phyloP scores from a whole-genome alignment of 2,113 vertebrate genomes.

The Nibea albiflora region DNA sequence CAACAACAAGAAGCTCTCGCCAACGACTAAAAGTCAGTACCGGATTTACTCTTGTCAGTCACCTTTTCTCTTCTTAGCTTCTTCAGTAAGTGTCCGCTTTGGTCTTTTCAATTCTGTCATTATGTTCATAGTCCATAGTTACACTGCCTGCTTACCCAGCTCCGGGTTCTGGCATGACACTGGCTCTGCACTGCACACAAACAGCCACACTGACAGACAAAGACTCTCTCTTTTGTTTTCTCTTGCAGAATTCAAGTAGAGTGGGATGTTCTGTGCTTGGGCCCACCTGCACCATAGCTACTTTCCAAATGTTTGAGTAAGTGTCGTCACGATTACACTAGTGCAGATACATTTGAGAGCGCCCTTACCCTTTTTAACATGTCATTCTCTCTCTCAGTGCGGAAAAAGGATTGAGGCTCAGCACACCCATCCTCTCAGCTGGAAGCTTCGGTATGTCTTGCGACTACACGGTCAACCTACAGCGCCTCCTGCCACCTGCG shows the following conservation, averaged over 20 bases:
- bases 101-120: too few relatives aligned
- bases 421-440: conserved; percentile 91
- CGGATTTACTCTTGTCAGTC: too few relatives aligned
- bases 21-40: too few relatives aligned
- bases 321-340: conserved; percentile 63
- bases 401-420: conserved; percentile 82
- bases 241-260: conserved; percentile 63
- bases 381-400: conserved; percentile 63
- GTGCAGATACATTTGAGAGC: neutral
- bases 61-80: too few relatives aligned
- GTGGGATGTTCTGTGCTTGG: conserved; percentile 92
- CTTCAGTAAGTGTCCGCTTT: too few relatives aligned
- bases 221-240: neutral
- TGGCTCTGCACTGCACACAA: too few relatives aligned
- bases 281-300: conserved; percentile 90
- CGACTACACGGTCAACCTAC: conserved; percentile 89
- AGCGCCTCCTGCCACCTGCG: conserved; percentile 91
- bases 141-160: too few relatives aligned
- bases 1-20: too few relatives aligned
- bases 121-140: too few relatives aligned
- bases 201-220: neutral
- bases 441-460: conserved; percentile 94
- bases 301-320: conserved; percentile 92
- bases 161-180: too few relatives aligned
- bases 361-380: neutral